phyloP scores from a whole-genome alignment of 2,797 vertebrate species.

The Calcarius lapponicus region DNA sequence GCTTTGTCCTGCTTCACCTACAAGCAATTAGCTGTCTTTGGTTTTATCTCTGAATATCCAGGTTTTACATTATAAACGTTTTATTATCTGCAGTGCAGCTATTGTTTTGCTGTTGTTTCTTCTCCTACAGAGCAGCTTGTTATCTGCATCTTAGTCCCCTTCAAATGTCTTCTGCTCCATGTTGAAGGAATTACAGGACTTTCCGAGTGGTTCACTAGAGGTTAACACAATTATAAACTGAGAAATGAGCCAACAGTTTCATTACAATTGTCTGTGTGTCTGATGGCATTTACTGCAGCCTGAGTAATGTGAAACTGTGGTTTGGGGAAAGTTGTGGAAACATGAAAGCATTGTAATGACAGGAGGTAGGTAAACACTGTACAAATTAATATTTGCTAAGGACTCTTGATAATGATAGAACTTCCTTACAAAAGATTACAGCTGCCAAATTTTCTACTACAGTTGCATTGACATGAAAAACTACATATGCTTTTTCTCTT shows the following conservation, averaged over 20 bases:
- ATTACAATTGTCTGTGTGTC: background rate
- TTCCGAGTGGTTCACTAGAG: background rate
- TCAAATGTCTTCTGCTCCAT: background rate
- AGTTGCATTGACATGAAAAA: background rate
- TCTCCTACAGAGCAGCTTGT: background rate
- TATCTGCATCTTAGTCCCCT: background rate
- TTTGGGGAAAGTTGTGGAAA: background rate
- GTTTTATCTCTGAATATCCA: background rate
- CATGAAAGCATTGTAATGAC: background rate
- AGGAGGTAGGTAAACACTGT: background rate
- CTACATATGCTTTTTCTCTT: rapidly evolving
- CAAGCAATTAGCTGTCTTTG: background rate
- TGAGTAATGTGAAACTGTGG: background rate
- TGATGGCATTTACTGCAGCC: background rate
- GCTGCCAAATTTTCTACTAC: background rate
- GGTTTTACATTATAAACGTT: background rate
- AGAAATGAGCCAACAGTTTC: background rate
- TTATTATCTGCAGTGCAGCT: background rate
- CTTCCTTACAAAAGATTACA: background rate
- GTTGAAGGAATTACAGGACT: background rate
- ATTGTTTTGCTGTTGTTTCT: background rate
- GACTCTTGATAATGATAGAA: background rate
- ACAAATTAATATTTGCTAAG: background rate
- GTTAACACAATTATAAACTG: background rate
- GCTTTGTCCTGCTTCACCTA: background rate